Percentiles rank a stretch among this genome's conserved stretches.
phyloP scores from a whole-genome alignment of 1,140 invertebrate species.

The Camponotus vicinus region DNA sequence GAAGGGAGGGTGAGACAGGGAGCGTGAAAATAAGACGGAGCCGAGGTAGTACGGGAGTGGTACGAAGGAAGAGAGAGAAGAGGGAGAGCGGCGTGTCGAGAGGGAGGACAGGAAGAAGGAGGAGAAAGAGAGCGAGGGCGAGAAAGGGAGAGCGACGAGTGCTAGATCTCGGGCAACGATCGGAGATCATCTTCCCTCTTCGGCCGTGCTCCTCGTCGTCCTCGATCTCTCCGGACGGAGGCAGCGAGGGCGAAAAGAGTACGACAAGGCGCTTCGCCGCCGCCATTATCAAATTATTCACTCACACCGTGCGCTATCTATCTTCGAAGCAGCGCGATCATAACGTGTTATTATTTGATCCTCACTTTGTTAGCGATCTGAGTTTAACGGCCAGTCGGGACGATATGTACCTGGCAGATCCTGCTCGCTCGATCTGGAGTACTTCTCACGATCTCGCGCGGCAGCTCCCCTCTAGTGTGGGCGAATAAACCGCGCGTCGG shows the following conservation, averaged over 20 bases:
- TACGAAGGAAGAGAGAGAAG: constrained; percentile 12
- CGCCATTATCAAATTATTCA: constrained; percentile 86
- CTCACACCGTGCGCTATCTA: constrained; percentile 84
- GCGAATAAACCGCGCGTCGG: constrained; percentile 20
- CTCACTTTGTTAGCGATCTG: constrained; percentile 86
- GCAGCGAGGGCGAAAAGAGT: constrained; percentile 68
- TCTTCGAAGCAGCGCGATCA: constrained; percentile 81
- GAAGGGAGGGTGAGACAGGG: constrained; percentile 26
- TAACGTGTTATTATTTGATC: constrained; percentile 86
- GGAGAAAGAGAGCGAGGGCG: not conserved
- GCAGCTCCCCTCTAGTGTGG: constrained; percentile 46
- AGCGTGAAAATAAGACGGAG: constrained; percentile 50
- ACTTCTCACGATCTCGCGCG: constrained; percentile 79
- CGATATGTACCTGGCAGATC: constrained; percentile 76
- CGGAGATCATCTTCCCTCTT: constrained; percentile 74
- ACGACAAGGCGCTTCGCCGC: constrained; percentile 64
- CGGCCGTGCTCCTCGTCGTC: constrained; percentile 59
- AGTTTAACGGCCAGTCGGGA: constrained; percentile 78
- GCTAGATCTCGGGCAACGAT: constrained; percentile 83
- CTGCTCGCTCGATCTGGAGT: constrained; percentile 81
- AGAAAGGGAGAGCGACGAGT: constrained; percentile 65
- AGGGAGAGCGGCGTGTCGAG: constrained; percentile 45
- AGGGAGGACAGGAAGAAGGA: constrained; percentile 17
- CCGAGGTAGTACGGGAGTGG: constrained; percentile 6
- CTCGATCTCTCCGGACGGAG: constrained; percentile 60